Conservation (phyloP, 2,888 invertebrate species). For the Holacanthella duospinosa region DNA sequence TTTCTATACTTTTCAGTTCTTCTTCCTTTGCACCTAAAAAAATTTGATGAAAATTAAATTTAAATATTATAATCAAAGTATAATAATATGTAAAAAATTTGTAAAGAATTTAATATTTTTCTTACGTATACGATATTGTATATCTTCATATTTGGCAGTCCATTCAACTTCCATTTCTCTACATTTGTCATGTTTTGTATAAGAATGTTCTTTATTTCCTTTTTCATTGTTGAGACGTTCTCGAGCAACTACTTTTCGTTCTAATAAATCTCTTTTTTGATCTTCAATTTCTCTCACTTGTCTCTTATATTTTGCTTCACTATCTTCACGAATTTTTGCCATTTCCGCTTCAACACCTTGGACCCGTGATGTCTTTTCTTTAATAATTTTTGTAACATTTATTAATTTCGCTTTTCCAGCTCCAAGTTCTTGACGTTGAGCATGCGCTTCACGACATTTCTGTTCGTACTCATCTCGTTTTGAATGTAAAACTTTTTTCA, state of each 20-base stretch:
- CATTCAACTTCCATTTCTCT: background rate
- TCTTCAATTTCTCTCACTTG: background rate
- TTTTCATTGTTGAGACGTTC: background rate
- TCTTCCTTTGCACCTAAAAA: slow-evolving; percentile 7
- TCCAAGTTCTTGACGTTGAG: background rate
- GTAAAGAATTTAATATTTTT: background rate
- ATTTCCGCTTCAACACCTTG: background rate
- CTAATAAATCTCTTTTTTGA: background rate
- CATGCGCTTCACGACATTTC: background rate
- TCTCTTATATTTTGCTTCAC: background rate
- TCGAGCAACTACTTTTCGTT: background rate
- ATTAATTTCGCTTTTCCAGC: background rate
- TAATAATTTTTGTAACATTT: background rate
- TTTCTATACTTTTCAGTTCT: background rate
- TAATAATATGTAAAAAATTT: too few species aligned
- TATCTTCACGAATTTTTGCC: background rate
- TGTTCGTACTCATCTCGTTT: background rate
- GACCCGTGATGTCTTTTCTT: background rate
- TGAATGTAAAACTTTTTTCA: background rate
- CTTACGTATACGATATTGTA: background rate
- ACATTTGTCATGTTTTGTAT: background rate
- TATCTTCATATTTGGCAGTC: background rate
- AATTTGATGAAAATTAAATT: too few species aligned
- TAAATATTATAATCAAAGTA: too few species aligned
- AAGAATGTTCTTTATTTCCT: background rate